A percentile compares a stretch with the other conserved stretches of the same genome.
Evolutionary conservation across 2,888 invertebrate species (phyloP).

Genomic region (Resseliella maxima): DNA sequence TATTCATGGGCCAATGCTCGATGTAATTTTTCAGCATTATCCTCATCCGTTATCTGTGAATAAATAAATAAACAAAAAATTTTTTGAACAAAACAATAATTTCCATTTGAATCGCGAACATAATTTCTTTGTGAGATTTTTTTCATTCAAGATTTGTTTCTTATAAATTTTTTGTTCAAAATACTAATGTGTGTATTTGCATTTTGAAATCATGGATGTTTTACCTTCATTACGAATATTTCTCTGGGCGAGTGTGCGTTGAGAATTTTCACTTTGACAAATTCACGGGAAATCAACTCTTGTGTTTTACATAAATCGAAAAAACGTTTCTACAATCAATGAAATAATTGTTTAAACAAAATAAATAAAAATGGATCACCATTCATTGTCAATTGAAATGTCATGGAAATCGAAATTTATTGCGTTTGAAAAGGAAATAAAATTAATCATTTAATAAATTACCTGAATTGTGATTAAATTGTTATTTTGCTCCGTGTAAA

Average conservation of each 20-base stretch:
- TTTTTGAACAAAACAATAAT: not conserved
- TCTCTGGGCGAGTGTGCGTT: not conserved
- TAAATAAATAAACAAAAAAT: not conserved
- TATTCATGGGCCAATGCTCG: not conserved
- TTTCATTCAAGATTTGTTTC: not conserved
- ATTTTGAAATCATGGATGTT: too few species aligned
- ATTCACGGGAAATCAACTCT: not conserved
- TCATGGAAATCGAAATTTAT: too few species aligned
- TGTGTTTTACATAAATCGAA: not conserved
- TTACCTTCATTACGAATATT: not conserved
- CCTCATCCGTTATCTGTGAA: not conserved
- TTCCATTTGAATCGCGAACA: too few species aligned
- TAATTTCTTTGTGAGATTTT: too few species aligned
- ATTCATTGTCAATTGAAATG: too few species aligned
- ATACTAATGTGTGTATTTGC: too few species aligned
- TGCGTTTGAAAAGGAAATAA: not conserved
- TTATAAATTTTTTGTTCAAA: not conserved
- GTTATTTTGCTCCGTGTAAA: not conserved
- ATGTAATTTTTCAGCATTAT: not conserved
- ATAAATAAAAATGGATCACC: too few species aligned
- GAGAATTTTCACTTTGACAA: not conserved
- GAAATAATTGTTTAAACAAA: too few species aligned
- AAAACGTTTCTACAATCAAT: not conserved
- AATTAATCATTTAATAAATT: not conserved
- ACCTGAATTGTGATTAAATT: not conserved